These are phyloP conservation scores for Phyllopteryx taeniolatus DNA, from an alignment of 2,113 vertebrate genomes.

Conservation along the genomic window DNA sequence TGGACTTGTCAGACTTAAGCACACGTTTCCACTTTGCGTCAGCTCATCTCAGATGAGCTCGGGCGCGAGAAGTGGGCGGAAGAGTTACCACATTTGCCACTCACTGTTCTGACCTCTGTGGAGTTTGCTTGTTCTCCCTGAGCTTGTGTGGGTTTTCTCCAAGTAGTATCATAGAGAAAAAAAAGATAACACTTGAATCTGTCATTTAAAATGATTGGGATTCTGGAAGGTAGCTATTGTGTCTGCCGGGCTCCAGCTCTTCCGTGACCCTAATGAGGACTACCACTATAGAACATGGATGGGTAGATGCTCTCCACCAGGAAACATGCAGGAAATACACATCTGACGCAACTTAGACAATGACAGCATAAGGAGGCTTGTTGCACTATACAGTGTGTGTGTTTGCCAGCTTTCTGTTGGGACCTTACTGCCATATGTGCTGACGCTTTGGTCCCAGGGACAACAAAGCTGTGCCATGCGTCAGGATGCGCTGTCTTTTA, in stretches of 20 bases:
- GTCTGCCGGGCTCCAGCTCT: no score
- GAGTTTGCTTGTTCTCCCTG: no score
- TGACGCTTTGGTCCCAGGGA: slow-evolving; percentile 31
- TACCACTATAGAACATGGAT: not conserved
- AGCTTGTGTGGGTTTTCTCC: no score
- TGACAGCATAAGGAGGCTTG: not conserved
- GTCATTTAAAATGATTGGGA: not conserved
- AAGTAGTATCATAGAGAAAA: no score
- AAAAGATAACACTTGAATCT: not conserved
- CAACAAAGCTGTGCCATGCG: slow-evolving; percentile 54
- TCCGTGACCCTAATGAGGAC: no score
- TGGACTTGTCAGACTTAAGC: no score
- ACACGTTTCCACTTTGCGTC: no score
- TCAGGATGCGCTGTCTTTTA: slow-evolving; percentile 67
- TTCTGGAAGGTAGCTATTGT: not conserved
- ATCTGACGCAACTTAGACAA: not conserved
- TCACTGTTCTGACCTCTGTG: no score
- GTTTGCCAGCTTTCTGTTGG: slow-evolving; percentile 12
- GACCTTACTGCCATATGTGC: slow-evolving; percentile 53
- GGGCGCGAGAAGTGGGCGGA: no score
- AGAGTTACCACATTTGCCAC: no score
- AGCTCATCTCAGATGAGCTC: no score
- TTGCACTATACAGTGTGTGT: not conserved
- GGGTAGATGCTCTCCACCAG: not conserved
- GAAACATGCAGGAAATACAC: no score